A percentile compares a stretch with the other conserved stretches of the same genome.
Conservation (phyloP, 2,888 invertebrate genomes). For the Bombylius major region DNA sequence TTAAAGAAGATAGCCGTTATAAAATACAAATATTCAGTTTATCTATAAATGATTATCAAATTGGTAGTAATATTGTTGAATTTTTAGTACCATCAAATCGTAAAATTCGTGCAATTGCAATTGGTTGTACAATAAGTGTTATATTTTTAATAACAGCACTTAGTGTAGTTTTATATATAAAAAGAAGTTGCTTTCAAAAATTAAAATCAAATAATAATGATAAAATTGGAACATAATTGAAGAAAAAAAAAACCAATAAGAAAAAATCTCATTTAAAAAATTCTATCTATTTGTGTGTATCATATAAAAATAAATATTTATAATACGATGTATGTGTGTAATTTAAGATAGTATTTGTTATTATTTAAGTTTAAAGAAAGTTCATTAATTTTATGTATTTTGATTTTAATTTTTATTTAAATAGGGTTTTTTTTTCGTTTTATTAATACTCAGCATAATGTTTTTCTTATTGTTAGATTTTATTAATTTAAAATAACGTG, state of each 20-base stretch:
- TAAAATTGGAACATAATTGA: constrained; percentile 8
- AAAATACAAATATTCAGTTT: constrained; percentile 60
- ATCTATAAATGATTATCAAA: constrained; percentile 46
- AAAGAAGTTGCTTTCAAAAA: constrained; percentile 31
- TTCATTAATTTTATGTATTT: no score
- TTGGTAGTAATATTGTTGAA: constrained; percentile 48
- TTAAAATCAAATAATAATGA: constrained; percentile 12
- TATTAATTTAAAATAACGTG: no score
- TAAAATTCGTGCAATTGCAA: constrained; percentile 55
- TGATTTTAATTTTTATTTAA: no score
- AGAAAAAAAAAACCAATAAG: background rate
- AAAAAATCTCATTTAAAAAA: no score
- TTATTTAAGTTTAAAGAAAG: no score
- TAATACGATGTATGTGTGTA: no score
- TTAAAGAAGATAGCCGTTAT: constrained; percentile 62
- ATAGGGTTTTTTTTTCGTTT: no score
- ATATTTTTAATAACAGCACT: constrained; percentile 52
- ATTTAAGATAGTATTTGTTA: no score
- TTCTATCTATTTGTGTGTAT: no score
- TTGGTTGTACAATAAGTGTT: constrained; percentile 56
- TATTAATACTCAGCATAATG: no score
- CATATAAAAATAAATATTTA: no score
- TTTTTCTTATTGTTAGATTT: no score
- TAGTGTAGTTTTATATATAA: constrained; percentile 44
- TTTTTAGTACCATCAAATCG: constrained; percentile 58